Conservation (phyloP, 2,113 vertebrate genomes). For the Bos taurus region DNA sequence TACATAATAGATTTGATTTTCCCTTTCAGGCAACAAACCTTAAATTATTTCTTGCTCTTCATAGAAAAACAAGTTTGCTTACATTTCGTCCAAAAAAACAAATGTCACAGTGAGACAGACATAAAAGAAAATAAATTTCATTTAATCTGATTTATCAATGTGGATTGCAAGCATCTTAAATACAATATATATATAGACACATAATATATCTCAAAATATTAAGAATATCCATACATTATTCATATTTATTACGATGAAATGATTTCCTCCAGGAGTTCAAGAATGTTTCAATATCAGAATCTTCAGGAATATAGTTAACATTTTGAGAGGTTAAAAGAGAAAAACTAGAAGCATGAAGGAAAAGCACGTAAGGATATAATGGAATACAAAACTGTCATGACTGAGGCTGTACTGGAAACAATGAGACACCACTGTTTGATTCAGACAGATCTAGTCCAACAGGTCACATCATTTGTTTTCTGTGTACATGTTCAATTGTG, state of each 20-base stretch:
- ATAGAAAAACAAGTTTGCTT: neutral
- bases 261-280: neutral
- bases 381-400: neutral
- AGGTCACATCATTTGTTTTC: neutral
- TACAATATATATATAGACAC: neutral
- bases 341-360: neutral
- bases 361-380: neutral
- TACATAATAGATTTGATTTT: neutral
- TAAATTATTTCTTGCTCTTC: neutral
- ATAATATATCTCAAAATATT: neutral
- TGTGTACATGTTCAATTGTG: neutral
- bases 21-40: neutral
- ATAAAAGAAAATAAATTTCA: neutral
- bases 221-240: neutral
- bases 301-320: neutral
- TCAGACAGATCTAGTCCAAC: neutral
- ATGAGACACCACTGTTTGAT: neutral
- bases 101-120: neutral
- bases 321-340: neutral
- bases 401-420: neutral
- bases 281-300: neutral
- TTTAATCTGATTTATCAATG: neutral
- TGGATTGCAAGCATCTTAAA: neutral
- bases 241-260: neutral
- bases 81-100: neutral